These are phyloP conservation scores for Xiphophorus couchianus DNA, from an alignment of 2,113 vertebrate species.

Conservation along the genomic window DNA sequence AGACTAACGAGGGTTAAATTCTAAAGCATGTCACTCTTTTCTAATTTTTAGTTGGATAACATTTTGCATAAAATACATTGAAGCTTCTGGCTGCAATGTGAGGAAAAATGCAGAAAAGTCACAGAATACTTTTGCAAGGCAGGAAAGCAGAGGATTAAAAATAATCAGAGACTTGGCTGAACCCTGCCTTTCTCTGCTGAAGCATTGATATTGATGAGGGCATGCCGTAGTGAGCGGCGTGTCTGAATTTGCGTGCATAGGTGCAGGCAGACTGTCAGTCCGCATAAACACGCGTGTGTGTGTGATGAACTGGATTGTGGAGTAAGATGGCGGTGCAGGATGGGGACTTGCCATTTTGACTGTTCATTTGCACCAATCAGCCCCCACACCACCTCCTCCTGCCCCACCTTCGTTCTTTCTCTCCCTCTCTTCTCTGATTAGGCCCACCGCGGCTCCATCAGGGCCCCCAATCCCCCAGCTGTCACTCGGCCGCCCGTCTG, in stretches of 20 bases:
- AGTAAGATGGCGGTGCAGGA: conserved; percentile 48
- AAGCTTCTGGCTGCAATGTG: background rate
- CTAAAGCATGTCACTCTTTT: too few species aligned
- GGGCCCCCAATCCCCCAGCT: conserved; percentile 97
- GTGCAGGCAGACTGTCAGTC: conserved; percentile 21
- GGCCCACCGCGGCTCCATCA: conserved; percentile 97
- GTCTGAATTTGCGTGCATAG: conserved; percentile 7
- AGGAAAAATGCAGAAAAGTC: background rate
- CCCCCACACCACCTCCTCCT: conserved; percentile 78
- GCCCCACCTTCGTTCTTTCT: conserved; percentile 87
- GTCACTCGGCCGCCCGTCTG: conserved; percentile 98
- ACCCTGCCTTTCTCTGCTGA: background rate
- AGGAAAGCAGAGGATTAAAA: background rate
- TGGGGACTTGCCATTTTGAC: conserved; percentile 76
- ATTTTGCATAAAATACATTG: background rate
- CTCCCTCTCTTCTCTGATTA: conserved; percentile 94
- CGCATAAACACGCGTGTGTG: conserved; percentile 6
- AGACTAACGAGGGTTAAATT: background rate
- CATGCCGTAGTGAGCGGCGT: conserved; percentile 21
- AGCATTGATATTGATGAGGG: conserved; percentile 18
- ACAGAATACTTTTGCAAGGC: background rate
- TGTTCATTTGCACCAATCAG: conserved; percentile 99
- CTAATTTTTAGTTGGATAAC: too few species aligned
- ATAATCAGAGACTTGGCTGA: background rate
- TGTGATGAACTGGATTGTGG: conserved; percentile 50